These are phyloP conservation scores for Tricholaema leucomelas DNA, from an alignment of 2,113 vertebrate species.

Conservation along the genomic window DNA sequence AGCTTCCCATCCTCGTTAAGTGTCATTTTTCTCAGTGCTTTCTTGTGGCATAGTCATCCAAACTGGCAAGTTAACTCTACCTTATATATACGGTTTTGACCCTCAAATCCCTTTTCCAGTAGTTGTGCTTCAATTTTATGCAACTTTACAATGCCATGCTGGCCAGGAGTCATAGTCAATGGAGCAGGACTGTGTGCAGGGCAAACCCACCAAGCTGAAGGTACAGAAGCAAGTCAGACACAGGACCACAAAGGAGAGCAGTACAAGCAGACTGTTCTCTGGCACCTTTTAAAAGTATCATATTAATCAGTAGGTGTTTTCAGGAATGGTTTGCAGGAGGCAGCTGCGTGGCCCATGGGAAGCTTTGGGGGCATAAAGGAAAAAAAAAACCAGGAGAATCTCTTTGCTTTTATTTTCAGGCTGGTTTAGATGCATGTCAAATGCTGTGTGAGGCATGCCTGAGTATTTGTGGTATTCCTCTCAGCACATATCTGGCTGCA, in stretches of 20 bases:
- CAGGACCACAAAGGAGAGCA: background rate
- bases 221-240: background rate
- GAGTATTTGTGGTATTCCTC: background rate
- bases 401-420: background rate
- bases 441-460: background rate
- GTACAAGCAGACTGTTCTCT: background rate
- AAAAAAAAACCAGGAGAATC: background rate
- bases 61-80: background rate
- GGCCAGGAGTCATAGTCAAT: background rate
- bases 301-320: background rate
- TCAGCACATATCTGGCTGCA: background rate
- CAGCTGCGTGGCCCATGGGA: background rate
- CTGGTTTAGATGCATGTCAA: background rate
- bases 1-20: too few species aligned
- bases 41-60: too few species aligned
- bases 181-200: background rate
- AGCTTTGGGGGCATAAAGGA: background rate
- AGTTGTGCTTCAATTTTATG: background rate
- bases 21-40: too few species aligned
- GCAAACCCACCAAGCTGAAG: background rate
- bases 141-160: background rate
- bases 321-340: background rate
- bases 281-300: background rate
- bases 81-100: too few species aligned
- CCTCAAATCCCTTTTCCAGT: background rate